Conservation (phyloP, 2,888 invertebrate genomes). For the Julus scandinavius region DNA sequence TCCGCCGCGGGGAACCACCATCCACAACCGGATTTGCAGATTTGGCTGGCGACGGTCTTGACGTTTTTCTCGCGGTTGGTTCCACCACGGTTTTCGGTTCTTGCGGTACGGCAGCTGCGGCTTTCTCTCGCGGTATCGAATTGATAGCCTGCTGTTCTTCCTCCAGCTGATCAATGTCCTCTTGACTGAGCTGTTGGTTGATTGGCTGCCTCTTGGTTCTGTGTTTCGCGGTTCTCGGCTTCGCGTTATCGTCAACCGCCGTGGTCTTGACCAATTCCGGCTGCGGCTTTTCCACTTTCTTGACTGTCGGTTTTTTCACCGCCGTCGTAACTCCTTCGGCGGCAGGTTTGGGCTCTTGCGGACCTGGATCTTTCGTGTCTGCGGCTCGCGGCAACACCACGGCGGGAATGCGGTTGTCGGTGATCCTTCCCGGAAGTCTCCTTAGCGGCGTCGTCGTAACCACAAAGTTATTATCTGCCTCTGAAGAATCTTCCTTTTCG, state of each 20-base stretch:
- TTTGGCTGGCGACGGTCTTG: background rate
- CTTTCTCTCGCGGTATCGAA: background rate
- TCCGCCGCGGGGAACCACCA: background rate
- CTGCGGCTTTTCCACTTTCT: background rate
- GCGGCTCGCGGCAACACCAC: background rate
- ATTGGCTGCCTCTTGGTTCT: constrained; percentile 2
- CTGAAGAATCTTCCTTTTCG: background rate
- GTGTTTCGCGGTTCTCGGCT: background rate
- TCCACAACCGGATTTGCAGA: background rate
- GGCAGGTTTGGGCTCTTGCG: background rate
- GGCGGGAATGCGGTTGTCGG: background rate
- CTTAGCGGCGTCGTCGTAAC: background rate
- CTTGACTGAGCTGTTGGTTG: constrained; percentile 40
- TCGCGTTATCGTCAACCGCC: too few species aligned
- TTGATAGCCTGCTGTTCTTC: background rate
- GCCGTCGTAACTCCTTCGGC: background rate
- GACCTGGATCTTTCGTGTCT: background rate
- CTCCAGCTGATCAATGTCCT: constrained; percentile 51
- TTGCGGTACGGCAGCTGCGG: background rate
- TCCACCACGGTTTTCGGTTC: background rate
- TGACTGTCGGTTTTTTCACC: background rate
- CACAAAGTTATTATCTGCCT: background rate
- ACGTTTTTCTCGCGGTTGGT: too few species aligned
- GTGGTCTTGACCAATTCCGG: background rate
- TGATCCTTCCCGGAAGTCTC: background rate